These are phyloP conservation scores for Mamestra brassicae DNA, from an alignment of 2,888 invertebrate genomes.

Conservation along the genomic window DNA sequence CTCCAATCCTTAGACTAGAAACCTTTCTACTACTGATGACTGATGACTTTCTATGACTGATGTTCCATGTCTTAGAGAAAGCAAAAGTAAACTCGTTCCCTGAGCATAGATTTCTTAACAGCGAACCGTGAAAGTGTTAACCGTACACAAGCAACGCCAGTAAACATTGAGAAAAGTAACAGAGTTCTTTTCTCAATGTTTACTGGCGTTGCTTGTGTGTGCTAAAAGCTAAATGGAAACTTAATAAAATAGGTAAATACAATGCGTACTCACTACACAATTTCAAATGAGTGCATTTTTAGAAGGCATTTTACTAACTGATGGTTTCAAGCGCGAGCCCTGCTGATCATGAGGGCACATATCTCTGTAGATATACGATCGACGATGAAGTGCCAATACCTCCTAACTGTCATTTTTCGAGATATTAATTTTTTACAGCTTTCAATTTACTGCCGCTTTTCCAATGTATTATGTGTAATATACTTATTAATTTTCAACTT, in stretches of 20 bases:
- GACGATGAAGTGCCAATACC: too few species aligned
- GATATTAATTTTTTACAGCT: too few species aligned
- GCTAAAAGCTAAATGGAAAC: neutral
- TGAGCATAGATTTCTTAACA: slow-evolving; percentile 18
- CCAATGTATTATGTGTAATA: too few species aligned
- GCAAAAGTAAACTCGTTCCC: slow-evolving; percentile 8
- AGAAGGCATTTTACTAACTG: too few species aligned
- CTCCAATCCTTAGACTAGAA: neutral
- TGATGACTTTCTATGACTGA: neutral
- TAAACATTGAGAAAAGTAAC: neutral
- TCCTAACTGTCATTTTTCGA: too few species aligned
- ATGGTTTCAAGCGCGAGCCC: neutral
- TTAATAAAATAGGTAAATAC: neutral
- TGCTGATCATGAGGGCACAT: neutral
- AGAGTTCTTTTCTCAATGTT: neutral
- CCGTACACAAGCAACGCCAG: neutral
- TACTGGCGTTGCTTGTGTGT: neutral
- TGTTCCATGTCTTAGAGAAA: slow-evolving; percentile 12
- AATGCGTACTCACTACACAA: neutral
- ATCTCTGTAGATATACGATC: too few species aligned
- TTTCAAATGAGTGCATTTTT: neutral
- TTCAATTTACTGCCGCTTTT: too few species aligned
- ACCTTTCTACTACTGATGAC: neutral
- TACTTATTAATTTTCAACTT: too few species aligned
- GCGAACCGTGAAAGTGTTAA: slow-evolving; percentile 13